Evolutionary conservation across 2,888 invertebrate genomes (phyloP).

Genomic region (Nephrotoma flavescens): DNA sequence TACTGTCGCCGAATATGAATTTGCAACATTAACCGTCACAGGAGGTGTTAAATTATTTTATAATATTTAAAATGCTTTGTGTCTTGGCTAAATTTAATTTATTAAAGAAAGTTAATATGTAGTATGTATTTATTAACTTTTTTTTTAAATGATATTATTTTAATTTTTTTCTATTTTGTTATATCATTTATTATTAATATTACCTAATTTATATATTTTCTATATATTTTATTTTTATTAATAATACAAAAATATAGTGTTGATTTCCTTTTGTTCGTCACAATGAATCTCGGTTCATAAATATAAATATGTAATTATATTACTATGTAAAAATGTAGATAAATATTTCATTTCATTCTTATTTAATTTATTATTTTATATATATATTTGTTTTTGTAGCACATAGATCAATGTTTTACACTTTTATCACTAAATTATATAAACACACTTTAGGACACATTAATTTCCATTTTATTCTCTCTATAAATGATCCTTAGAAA

Average conservation of each 20-base stretch:
- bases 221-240: constrained; percentile 1
- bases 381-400: background rate
- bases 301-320: background rate
- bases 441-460: background rate
- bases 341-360: background rate
- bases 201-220: background rate
- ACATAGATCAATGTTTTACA: background rate
- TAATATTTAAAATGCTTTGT: background rate
- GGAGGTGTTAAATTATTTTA: constrained; percentile 52
- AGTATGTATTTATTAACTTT: background rate
- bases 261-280: constrained; percentile 3
- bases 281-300: background rate
- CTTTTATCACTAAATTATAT: background rate
- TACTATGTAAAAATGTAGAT: background rate
- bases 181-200: background rate
- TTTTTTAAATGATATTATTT: background rate
- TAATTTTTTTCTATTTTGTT: background rate
- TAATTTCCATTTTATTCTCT: background rate
- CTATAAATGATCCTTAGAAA: background rate
- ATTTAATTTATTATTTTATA: background rate
- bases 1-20: constrained; percentile 88
- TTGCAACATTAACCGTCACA: constrained; percentile 83
- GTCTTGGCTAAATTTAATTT: background rate
- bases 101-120: background rate
- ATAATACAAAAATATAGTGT: background rate